phyloP scores from a whole-genome alignment of 1,140 invertebrate genomes.

The Paraescarpia echinospica region DNA sequence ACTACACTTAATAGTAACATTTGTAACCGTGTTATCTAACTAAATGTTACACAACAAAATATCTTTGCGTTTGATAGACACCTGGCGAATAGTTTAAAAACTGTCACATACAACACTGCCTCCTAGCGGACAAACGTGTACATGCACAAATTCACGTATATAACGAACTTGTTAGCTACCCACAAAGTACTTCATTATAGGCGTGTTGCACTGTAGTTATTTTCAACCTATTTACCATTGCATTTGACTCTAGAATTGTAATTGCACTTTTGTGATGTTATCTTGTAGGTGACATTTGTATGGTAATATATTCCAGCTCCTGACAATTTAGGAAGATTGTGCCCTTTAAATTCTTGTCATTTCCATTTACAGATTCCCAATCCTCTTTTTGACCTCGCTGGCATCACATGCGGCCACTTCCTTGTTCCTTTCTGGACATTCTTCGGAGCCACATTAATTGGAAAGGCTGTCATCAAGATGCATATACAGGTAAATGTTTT shows the following conservation, averaged over 20 bases:
- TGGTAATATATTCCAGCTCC: no score
- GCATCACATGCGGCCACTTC: slow-evolving; percentile 98
- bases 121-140: no score
- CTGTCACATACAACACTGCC: no score
- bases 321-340: neutral
- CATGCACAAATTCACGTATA: no score
- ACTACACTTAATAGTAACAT: no score
- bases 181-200: no score
- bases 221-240: neutral
- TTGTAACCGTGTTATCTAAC: no score
- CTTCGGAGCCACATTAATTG: slow-evolving; percentile 97
- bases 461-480: slow-evolving; percentile 99
- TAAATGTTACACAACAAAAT: no score
- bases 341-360: neutral
- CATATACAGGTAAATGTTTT: slow-evolving; percentile 78
- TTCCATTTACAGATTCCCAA: slow-evolving; percentile 84
- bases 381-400: slow-evolving; percentile 97
- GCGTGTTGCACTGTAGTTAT: neutral
- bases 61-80: no score
- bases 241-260: neutral
- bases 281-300: neutral
- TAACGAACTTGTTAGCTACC: no score
- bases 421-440: slow-evolving; percentile 99
- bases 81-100: no score
- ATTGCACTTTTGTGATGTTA: neutral